Percentiles rank a stretch among this genome's conserved stretches.
Evolutionary conservation across 2,797 vertebrate species (phyloP).

Genomic region (Synaphobranchus kaupii): DNA sequence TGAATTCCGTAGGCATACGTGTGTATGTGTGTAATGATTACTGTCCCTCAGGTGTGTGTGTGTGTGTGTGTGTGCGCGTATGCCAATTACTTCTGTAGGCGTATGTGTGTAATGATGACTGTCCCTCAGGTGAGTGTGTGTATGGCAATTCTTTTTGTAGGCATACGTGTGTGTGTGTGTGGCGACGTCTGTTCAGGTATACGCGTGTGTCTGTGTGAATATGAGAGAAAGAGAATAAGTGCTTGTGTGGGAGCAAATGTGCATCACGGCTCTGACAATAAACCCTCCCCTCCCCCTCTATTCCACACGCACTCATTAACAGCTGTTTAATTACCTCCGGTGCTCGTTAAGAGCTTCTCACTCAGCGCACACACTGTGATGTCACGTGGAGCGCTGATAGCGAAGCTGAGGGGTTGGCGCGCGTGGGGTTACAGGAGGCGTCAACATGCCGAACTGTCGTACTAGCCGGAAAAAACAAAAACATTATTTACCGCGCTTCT

Average conservation of each 20-base stretch:
- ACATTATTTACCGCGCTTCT: not conserved
- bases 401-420: not conserved
- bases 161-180: not conserved
- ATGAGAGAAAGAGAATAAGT: not conserved
- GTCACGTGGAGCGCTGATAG: not conserved
- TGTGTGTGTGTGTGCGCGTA: not conserved
- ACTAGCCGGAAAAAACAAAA: slow-evolving; percentile 6
- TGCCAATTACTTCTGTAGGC: not conserved
- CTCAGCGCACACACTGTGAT: not conserved
- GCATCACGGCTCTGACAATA: not conserved
- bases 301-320: not conserved
- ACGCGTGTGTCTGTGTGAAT: not conserved
- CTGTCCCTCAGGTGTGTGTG: not conserved
- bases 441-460: not conserved
- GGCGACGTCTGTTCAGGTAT: not conserved
- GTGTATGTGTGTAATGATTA: not conserved
- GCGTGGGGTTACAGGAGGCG: not conserved
- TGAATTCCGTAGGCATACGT: no score
- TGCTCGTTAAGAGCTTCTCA: not conserved
- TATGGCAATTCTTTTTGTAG: no score
- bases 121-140: not conserved
- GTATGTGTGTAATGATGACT: not conserved
- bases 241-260: not conserved
- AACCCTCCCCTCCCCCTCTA: not conserved
- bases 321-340: not conserved